Conservation (phyloP, 2,797 vertebrate species). For the Mergus octosetaceus region DNA sequence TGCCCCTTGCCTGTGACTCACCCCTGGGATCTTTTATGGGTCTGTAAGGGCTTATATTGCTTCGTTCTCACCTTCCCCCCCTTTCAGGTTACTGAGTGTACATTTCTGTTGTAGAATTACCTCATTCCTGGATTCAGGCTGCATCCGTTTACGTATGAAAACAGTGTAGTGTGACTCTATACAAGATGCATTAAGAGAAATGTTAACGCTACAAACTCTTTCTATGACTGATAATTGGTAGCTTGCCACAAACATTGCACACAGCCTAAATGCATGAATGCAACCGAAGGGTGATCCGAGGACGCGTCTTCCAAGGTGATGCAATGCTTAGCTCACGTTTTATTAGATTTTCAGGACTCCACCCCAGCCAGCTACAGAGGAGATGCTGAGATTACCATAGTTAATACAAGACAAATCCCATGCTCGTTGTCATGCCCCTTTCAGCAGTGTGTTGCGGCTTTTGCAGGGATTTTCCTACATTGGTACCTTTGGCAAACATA, state of each 20-base stretch:
- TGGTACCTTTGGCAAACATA: background rate
- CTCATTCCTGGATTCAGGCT: slow-evolving; percentile 34
- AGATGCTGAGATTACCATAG: background rate
- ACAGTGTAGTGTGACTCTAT: background rate
- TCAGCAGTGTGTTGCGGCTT: background rate
- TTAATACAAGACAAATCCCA: background rate
- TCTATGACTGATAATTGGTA: slow-evolving; percentile 4
- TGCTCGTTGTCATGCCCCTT: accelerated
- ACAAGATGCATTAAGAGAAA: background rate
- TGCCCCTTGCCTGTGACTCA: background rate
- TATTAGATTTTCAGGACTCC: background rate
- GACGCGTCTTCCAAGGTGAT: background rate
- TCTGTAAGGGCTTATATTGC: background rate
- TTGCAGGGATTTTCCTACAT: background rate
- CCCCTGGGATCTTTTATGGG: background rate
- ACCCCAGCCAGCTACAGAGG: background rate
- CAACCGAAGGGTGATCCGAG: background rate
- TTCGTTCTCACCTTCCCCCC: background rate
- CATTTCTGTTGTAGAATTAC: slow-evolving; percentile 23
- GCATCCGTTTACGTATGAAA: background rate
- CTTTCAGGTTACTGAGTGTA: slow-evolving; percentile 18
- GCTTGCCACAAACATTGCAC: background rate
- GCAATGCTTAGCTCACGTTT: background rate
- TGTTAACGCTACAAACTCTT: background rate
- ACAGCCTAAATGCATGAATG: background rate